Conservation (phyloP, 2,113 vertebrate species). For the Thalassoma bifasciatum region DNA sequence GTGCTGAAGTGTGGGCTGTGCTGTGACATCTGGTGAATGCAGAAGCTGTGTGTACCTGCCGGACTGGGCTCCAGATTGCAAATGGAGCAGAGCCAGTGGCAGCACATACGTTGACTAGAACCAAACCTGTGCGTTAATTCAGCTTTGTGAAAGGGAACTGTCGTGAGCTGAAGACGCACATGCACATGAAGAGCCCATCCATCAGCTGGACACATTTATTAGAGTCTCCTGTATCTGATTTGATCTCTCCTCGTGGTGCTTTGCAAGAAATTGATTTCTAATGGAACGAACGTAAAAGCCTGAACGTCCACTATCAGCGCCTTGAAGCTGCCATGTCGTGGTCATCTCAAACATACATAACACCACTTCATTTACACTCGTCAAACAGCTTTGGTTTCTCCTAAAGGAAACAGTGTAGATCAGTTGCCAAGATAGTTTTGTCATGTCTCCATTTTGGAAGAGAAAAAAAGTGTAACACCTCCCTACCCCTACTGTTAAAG, state of each 20-base stretch:
- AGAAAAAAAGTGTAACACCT: too few relatives aligned
- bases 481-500: too few relatives aligned
- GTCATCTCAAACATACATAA: neutral
- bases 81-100: too few relatives aligned
- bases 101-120: too few relatives aligned
- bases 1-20: too few relatives aligned
- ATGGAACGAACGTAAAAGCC: constrained; percentile 49
- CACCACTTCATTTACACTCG: too few relatives aligned
- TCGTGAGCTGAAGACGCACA: constrained; percentile 2
- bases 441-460: neutral
- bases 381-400: neutral
- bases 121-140: too few relatives aligned
- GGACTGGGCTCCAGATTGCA: too few relatives aligned
- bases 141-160: constrained; percentile 12
- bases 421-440: neutral
- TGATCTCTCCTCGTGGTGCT: constrained; percentile 7
- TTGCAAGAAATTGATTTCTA: constrained; percentile 45
- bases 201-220: constrained; percentile 51
- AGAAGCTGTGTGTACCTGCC: too few relatives aligned
- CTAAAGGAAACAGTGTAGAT: neutral
- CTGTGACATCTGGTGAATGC: too few relatives aligned
- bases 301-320: neutral
- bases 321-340: constrained; percentile 25
- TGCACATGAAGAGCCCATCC: constrained; percentile 26
- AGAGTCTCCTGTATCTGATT: constrained; percentile 37